Evolutionary conservation across 1,140 invertebrate genomes (phyloP).

Genomic region (Halictus rubicundus): DNA sequence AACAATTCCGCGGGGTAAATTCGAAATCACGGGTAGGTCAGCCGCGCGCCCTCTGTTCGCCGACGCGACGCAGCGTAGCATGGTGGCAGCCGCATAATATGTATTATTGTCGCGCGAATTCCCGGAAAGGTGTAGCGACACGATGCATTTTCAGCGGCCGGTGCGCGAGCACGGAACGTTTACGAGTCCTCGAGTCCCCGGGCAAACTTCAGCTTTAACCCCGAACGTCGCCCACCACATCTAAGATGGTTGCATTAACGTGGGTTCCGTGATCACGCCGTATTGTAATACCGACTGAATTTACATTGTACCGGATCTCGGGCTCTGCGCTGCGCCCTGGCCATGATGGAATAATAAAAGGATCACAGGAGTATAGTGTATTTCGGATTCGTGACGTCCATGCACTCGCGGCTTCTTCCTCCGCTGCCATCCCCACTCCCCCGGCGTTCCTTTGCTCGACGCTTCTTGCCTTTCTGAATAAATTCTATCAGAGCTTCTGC

Average conservation of each 20-base stretch:
- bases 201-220: neutral
- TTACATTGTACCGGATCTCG: constrained; percentile 47
- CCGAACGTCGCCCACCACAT: neutral
- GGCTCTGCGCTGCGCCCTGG: neutral
- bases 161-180: neutral
- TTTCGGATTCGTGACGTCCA: constrained; percentile 57
- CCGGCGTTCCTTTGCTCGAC: neutral
- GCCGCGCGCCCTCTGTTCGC: no score
- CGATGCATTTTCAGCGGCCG: neutral
- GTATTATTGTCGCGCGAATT: neutral
- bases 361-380: constrained; percentile 30
- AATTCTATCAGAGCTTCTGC: constrained; percentile 65
- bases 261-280: neutral
- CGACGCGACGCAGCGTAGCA: no score
- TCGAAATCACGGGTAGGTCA: neutral
- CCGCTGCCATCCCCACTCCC: neutral
- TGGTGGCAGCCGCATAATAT: neutral
- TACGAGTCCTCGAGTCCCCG: neutral
- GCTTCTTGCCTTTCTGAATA: constrained; percentile 57
- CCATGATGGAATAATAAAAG: constrained; percentile 58
- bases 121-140: constrained; percentile 1
- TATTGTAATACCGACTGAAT: constrained; percentile 54
- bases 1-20: neutral
- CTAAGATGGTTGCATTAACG: constrained; percentile 34
- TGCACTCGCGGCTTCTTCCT: neutral